phyloP scores from a whole-genome alignment of 2,888 invertebrate species.

The Hipparchia semele region DNA sequence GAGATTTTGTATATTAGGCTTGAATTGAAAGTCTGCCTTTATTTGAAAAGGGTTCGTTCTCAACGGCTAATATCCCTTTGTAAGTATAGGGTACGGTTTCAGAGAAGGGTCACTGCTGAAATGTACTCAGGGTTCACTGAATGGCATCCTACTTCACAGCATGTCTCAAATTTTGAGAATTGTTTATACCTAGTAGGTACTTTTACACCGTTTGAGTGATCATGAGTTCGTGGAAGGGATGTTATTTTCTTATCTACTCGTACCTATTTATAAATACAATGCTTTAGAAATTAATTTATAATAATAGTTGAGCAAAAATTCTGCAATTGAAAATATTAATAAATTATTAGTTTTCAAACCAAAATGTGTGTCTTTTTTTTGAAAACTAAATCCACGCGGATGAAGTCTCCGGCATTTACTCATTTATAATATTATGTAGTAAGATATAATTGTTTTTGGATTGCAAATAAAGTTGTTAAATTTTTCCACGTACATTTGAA shows the following conservation, averaged over 20 bases:
- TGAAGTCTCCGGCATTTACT: no score
- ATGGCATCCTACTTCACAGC: neutral
- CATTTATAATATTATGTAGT: no score
- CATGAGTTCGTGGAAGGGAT: neutral
- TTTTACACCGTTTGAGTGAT: neutral
- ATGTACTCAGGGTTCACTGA: constrained; percentile 6
- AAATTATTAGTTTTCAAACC: no score
- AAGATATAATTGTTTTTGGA: no score
- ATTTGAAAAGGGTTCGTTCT: constrained; percentile 1
- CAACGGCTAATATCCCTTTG: constrained; percentile 15
- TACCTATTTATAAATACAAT: neutral
- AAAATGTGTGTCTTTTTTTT: no score
- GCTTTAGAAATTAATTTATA: no score
- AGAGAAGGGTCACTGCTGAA: neutral
- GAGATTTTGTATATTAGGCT: neutral
- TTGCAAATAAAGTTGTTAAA: no score
- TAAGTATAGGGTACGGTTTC: constrained; percentile 1
- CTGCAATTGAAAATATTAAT: no score
- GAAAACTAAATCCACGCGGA: no score
- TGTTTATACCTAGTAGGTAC: neutral
- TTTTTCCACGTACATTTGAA: no score
- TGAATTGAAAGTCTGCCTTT: constrained; percentile 14
- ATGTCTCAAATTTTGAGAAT: neutral
- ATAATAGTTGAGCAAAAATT: no score
- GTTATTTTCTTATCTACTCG: no score